Evolutionary conservation across 2,797 vertebrate species (phyloP).

Genomic region (Hypotaenidia philippensis): DNA sequence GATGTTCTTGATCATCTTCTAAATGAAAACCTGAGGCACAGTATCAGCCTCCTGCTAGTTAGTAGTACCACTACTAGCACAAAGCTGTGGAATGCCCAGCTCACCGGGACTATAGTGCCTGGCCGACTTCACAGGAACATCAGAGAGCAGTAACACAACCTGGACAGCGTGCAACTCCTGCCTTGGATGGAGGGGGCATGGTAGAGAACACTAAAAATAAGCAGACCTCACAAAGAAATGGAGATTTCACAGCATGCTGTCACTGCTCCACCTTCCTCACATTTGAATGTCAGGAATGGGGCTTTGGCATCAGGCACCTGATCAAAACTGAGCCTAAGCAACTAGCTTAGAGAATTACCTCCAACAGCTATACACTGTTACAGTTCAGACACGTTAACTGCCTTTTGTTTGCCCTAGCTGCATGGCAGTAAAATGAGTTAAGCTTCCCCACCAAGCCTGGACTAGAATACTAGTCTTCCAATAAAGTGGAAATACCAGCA

Average conservation of each 20-base stretch:
- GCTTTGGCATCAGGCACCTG: neutral
- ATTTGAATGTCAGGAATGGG: neutral
- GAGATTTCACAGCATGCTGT: neutral
- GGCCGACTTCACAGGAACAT: neutral
- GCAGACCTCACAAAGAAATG: neutral
- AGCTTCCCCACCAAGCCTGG: neutral
- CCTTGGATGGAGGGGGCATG: neutral
- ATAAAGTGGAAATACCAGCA: neutral
- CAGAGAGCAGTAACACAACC: neutral
- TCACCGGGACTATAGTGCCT: neutral
- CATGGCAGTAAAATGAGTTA: neutral
- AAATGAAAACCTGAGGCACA: neutral
- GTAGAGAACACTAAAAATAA: neutral
- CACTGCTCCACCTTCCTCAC: neutral
- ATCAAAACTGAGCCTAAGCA: neutral
- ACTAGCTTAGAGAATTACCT: neutral
- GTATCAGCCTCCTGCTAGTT: neutral
- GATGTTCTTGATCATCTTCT: neutral
- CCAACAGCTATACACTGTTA: neutral
- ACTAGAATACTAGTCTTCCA: neutral
- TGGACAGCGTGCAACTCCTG: neutral
- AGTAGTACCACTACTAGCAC: neutral
- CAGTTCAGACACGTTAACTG: neutral
- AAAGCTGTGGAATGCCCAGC: neutral
- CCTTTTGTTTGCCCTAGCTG: neutral